These are phyloP conservation scores for Porites rus DNA, from an alignment of 92 coral and sea anemone species.

Conservation along the genomic window DNA sequence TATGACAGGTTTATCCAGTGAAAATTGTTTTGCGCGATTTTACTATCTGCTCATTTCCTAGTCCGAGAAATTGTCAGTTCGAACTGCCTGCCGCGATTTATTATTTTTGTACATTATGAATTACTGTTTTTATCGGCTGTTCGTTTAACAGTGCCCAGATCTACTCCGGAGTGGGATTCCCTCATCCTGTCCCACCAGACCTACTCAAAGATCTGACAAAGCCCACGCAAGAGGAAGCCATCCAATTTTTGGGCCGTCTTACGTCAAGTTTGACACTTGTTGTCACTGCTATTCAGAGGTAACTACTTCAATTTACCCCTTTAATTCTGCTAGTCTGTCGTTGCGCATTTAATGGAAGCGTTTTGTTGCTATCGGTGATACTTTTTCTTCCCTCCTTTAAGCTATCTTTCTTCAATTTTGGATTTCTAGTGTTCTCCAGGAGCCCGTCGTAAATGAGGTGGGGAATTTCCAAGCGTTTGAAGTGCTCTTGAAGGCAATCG, in stretches of 20 bases:
- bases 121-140: too few species aligned
- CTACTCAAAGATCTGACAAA: conserved; percentile 77
- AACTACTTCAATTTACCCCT: neutral
- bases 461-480: conserved; percentile 65
- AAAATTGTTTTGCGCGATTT: too few species aligned
- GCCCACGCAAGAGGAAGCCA: conserved; percentile 87
- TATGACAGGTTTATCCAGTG: too few species aligned
- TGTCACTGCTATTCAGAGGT: conserved; percentile 88
- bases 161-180: conserved; percentile 86
- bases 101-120: too few species aligned
- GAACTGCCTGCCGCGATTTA: too few species aligned
- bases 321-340: neutral
- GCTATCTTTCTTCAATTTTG: neutral
- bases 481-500: conserved; percentile 55
- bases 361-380: neutral
- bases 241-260: conserved; percentile 80
- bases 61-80: too few species aligned
- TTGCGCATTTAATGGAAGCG: neutral
- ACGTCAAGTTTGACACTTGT: conserved; percentile 80
- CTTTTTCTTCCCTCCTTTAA: neutral
- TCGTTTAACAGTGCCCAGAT: conserved; percentile 82
- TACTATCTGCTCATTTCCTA: too few species aligned
- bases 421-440: conserved; percentile 63
- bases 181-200: conserved; percentile 72
- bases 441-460: conserved; percentile 62